Conservation (phyloP, 2,113 vertebrate species). For the Oostethus manadensis region DNA sequence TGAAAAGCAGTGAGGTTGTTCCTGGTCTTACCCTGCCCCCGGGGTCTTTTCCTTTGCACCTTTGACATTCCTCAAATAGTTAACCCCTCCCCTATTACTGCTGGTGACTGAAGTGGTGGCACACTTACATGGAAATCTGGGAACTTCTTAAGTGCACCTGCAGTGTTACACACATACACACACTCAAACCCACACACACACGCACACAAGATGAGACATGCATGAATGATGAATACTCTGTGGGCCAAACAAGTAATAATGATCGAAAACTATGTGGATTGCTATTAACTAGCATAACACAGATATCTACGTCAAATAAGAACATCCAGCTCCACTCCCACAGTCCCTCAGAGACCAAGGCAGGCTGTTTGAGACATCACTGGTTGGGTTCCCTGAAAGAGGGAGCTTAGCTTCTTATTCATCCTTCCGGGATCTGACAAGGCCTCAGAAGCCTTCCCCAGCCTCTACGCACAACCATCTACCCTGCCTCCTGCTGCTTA, state of each 20-base stretch:
- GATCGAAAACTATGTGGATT: too few relatives aligned
- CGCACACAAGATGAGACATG: conserved; percentile 16
- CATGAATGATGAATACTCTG: conserved; percentile 4
- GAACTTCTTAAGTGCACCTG: conserved; percentile 2
- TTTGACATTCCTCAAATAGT: conserved; percentile 45
- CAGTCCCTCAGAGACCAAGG: conserved; percentile 39
- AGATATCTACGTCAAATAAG: not conserved
- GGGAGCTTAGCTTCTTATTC: conserved; percentile 65
- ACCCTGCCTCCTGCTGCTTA: conserved; percentile 32
- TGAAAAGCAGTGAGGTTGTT: conserved; percentile 12
- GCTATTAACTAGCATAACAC: not conserved
- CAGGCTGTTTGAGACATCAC: conserved; percentile 45
- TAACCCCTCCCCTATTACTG: conserved; percentile 15
- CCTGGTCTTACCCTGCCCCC: conserved; percentile 19
- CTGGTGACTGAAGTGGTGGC: not conserved
- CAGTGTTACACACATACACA: conserved; percentile 1
- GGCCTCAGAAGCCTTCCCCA: conserved; percentile 31
- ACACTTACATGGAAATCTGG: conserved; percentile 22
- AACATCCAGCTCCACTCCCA: conserved; percentile 15
- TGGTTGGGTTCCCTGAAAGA: conserved; percentile 54
- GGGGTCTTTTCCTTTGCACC: conserved; percentile 26
- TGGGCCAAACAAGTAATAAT: conserved; percentile 22
- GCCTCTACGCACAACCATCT: conserved; percentile 29
- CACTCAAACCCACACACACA: too few relatives aligned
- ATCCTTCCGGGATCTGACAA: conserved; percentile 59